Conservation (phyloP, 2,888 invertebrate species). For the Crossocerus cetratus region DNA sequence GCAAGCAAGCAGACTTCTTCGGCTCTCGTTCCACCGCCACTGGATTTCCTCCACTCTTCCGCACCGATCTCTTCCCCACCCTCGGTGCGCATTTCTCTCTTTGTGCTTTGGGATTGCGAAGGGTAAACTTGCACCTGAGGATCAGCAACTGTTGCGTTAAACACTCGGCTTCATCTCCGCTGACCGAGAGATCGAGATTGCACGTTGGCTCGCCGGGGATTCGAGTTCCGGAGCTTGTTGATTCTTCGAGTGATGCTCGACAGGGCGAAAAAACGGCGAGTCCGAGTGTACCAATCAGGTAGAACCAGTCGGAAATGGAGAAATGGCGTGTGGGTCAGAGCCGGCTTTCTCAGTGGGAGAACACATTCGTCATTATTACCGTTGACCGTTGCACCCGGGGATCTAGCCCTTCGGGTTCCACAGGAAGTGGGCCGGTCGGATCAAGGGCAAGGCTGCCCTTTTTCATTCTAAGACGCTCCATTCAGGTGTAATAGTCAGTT, state of each 20-base stretch:
- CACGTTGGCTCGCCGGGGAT: conserved; percentile 2
- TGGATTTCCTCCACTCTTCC: neutral
- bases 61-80: neutral
- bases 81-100: neutral
- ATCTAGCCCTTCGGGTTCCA: conserved; percentile 66
- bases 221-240: conserved; percentile 34
- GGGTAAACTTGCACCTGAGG: neutral
- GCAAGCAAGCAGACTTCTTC: no score
- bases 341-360: conserved; percentile 44
- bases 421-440: conserved; percentile 76
- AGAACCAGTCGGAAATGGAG: conserved; percentile 44
- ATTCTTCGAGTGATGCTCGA: conserved; percentile 45
- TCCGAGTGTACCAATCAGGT: conserved; percentile 40
- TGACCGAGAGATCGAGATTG: conserved; percentile 23
- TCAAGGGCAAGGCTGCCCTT: conserved; percentile 72
- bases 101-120: no score
- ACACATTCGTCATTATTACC: conserved; percentile 73
- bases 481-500: conserved; percentile 77
- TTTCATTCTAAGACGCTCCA: conserved; percentile 68
- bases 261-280: conserved; percentile 3
- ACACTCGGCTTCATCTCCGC: neutral
- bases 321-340: conserved; percentile 40
- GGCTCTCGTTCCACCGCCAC: neutral
- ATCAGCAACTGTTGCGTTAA: neutral
- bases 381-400: conserved; percentile 66